Evolutionary conservation across 2,797 vertebrate species (phyloP).

Genomic region (Acrossocheilus wenchowensis): DNA sequence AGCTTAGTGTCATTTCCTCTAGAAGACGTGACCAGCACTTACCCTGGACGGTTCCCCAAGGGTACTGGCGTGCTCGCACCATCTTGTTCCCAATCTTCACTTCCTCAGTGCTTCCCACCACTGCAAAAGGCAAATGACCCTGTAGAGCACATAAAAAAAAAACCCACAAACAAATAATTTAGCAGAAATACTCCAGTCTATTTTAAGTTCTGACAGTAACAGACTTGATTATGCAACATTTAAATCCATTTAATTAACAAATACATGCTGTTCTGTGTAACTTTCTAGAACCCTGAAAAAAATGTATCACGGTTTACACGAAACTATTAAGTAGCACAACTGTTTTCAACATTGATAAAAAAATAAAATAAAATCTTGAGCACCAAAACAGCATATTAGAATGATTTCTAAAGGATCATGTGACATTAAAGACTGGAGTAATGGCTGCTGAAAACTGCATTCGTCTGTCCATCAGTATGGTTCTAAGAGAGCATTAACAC

Average conservation of each 20-base stretch:
- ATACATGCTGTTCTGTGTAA: neutral
- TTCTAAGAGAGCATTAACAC: neutral
- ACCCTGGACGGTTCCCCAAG: slow-evolving; percentile 98
- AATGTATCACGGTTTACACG: neutral
- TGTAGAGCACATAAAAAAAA: slow-evolving; percentile 68
- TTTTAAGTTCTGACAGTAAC: slow-evolving; percentile 14
- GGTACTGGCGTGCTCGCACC: slow-evolving; percentile 98
- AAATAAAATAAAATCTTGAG: neutral
- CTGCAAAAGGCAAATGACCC: slow-evolving; percentile 97
- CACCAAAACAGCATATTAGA: neutral
- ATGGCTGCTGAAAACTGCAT: neutral
- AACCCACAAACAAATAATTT: slow-evolving; percentile 45
- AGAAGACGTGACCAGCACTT: slow-evolving; percentile 72
- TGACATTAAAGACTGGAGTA: neutral
- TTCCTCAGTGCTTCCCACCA: slow-evolving; percentile 97
- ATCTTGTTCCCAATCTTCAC: slow-evolving; percentile 99
- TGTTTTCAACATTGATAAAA: neutral
- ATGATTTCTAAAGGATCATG: neutral
- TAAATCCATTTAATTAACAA: neutral
- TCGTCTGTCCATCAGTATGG: neutral
- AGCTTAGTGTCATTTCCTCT: slow-evolving; percentile 69
- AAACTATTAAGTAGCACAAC: neutral
- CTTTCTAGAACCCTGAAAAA: neutral
- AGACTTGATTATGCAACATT: slow-evolving; percentile 4
- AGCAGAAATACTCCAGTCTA: slow-evolving; percentile 13